Evolutionary conservation across 2,888 invertebrate species (phyloP).

Genomic region (Fabriciana adippe): DNA sequence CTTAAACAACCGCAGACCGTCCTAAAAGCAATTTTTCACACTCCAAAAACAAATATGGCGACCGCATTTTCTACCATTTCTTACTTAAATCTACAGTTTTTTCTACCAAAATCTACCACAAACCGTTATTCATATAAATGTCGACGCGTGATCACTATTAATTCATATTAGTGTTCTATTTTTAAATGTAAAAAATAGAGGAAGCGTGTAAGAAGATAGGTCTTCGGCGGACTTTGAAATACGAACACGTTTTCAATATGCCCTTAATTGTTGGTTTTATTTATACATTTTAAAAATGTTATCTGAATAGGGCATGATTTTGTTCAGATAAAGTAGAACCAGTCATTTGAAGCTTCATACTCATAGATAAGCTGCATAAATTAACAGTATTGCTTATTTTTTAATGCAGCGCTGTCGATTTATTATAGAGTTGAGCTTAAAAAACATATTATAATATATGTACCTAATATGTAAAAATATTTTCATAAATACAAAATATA

Average conservation of each 20-base stretch:
- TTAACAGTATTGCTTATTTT: too few species aligned
- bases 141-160: constrained; percentile 59
- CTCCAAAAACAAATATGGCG: constrained; percentile 71
- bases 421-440: too few species aligned
- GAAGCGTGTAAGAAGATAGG: constrained; percentile 47
- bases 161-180: constrained; percentile 73
- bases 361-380: background rate
- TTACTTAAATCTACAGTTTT: constrained; percentile 41
- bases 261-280: constrained; percentile 41
- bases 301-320: constrained; percentile 1
- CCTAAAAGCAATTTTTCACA: constrained; percentile 78
- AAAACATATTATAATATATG: too few species aligned
- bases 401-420: too few species aligned
- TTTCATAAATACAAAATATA: too few species aligned
- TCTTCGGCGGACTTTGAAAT: constrained; percentile 60
- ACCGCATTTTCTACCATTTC: constrained; percentile 45
- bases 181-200: constrained; percentile 49
- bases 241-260: constrained; percentile 51
- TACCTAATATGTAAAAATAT: too few species aligned
- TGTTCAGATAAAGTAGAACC: background rate
- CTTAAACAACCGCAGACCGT: constrained; percentile 74
- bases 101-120: constrained; percentile 47
- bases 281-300: constrained; percentile 26
- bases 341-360: background rate
- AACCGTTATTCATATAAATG: constrained; percentile 47